A percentile compares a stretch with the other conserved stretches of the same genome.
Conservation (phyloP, 1,140 invertebrate species). For the Periplaneta americana region DNA sequence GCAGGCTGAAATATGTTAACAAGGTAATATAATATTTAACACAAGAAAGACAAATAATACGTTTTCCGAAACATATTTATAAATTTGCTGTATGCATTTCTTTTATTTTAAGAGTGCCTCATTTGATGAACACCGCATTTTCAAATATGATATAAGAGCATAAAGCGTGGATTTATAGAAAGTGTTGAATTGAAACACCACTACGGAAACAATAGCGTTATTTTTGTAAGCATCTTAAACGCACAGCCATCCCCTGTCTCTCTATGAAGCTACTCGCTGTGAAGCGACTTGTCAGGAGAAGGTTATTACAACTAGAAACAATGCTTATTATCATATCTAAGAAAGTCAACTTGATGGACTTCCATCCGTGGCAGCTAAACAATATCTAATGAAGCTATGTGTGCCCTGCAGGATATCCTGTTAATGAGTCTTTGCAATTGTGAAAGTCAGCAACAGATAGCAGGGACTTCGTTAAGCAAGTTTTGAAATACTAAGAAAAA, state of each 20-base stretch:
- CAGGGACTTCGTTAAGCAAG: background rate
- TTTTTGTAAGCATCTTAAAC: background rate
- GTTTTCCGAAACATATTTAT: too few relatives aligned
- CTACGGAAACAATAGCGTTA: background rate
- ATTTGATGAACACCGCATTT: too few relatives aligned
- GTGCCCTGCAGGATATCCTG: background rate
- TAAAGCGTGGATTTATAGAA: too few relatives aligned
- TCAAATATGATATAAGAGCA: too few relatives aligned
- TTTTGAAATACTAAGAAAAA: background rate
- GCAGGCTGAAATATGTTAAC: too few relatives aligned
- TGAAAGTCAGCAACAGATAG: background rate
- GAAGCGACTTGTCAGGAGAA: constrained; percentile 1
- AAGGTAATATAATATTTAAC: too few relatives aligned
- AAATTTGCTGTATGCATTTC: too few relatives aligned
- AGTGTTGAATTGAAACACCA: background rate
- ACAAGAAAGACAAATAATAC: too few relatives aligned
- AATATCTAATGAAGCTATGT: background rate
- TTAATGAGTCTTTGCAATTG: background rate
- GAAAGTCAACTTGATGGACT: background rate
- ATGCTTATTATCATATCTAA: background rate
- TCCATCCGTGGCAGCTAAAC: background rate
- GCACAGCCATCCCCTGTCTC: background rate
- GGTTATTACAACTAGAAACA: background rate
- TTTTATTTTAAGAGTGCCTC: too few relatives aligned
- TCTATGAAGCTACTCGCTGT: background rate